A percentile compares a stretch with the other conserved stretches of the same genome.
Evolutionary conservation across 2,113 vertebrate genomes (phyloP).

Genomic region (Rhynchopsitta pachyrhyncha): DNA sequence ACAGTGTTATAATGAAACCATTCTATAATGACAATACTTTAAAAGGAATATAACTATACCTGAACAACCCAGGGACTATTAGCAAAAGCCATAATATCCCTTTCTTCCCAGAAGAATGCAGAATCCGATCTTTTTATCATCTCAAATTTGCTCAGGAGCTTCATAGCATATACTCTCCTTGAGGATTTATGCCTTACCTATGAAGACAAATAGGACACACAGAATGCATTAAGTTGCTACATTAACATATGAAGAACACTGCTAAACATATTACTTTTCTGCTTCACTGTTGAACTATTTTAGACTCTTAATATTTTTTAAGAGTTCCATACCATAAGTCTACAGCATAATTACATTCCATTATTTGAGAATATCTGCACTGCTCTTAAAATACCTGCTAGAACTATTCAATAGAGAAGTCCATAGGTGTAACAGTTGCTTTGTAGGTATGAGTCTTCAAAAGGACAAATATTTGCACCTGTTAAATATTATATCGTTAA

Average conservation of each 20-base stretch:
- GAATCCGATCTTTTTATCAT: constrained; percentile 99
- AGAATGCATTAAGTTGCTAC: neutral
- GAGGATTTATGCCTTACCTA: constrained; percentile 97
- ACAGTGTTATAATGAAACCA: neutral
- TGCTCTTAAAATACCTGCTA: neutral
- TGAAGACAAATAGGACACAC: constrained; percentile 4
- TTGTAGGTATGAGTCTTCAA: neutral
- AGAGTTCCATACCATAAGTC: neutral
- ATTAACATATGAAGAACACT: neutral
- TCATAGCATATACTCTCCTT: constrained; percentile 96
- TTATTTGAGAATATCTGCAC: neutral
- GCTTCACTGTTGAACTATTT: neutral
- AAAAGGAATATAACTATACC: constrained; percentile 72
- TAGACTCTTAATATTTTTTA: neutral
- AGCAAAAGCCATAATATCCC: constrained; percentile 99
- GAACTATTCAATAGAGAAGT: neutral
- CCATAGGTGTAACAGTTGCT: neutral
- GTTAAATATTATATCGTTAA: neutral
- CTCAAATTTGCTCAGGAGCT: constrained; percentile 98
- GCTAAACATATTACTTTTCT: neutral
- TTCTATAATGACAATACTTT: neutral
- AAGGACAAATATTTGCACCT: neutral
- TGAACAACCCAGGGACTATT: constrained; percentile 98
- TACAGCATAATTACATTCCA: neutral
- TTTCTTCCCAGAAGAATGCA: constrained; percentile 99